phyloP scores from a whole-genome alignment of 2,113 vertebrate species.

The Mustela lutreola region DNA sequence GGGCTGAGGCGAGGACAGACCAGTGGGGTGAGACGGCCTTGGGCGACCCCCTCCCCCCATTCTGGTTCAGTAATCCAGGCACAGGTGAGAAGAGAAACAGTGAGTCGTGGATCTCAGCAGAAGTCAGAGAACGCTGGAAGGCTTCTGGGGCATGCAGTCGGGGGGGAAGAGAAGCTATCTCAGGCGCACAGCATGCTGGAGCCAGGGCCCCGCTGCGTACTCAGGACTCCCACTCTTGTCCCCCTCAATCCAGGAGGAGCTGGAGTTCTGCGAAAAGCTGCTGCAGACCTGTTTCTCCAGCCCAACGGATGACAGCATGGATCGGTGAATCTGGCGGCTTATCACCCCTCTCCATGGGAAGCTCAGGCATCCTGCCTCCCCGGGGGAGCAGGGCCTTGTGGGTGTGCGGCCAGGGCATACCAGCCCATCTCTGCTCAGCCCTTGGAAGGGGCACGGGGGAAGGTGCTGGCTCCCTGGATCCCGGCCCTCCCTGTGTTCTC shows the following conservation, averaged over 20 bases:
- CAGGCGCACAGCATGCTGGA: not conserved
- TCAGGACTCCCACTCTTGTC: not conserved
- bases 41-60: not conserved
- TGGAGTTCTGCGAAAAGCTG: constrained; percentile 92
- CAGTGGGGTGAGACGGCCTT: not conserved
- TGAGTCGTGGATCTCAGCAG: not conserved
- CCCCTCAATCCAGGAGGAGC: constrained; percentile 89
- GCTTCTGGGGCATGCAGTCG: not conserved
- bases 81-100: not conserved
- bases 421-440: not conserved
- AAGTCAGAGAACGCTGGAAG: too few relatives aligned
- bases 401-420: not conserved
- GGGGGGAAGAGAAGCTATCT: not conserved
- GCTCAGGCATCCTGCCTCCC: constrained; percentile 37
- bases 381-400: not conserved
- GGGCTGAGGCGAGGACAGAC: not conserved
- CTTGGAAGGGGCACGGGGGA: not conserved
- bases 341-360: not conserved
- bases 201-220: not conserved
- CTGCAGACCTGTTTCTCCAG: constrained; percentile 88
- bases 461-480: not conserved
- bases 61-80: not conserved
- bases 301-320: constrained; percentile 92
- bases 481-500: not conserved
- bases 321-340: constrained; percentile 87